Evolutionary conservation across 2,113 vertebrate species (phyloP).

Genomic region (Neodon shergylaensis): DNA sequence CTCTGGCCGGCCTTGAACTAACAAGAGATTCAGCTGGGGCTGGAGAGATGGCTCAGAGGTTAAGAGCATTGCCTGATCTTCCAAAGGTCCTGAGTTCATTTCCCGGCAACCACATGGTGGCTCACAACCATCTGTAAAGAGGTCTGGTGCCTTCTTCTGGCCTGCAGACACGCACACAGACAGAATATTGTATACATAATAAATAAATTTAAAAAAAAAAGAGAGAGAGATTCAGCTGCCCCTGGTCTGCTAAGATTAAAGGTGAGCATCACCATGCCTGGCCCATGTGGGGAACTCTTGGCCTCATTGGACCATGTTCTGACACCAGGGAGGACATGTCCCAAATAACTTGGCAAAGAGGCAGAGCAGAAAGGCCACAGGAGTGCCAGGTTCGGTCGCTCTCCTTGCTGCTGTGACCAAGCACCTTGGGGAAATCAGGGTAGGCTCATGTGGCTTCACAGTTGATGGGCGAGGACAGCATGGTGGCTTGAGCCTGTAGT

Average conservation of each 20-base stretch:
- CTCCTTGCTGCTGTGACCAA: not conserved
- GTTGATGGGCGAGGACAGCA: not conserved
- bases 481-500: not conserved
- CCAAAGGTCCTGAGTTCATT: too few species aligned
- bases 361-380: not conserved
- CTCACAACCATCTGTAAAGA: too few species aligned
- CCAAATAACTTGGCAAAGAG: not conserved
- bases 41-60: too few species aligned
- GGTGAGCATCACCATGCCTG: not conserved
- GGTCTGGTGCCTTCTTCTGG: too few species aligned
- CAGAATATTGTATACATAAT: too few species aligned
- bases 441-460: not conserved
- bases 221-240: not conserved
- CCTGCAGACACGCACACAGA: too few species aligned
- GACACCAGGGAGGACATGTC: not conserved
- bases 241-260: not conserved
- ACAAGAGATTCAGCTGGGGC: not conserved
- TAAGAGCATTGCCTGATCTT: too few species aligned
- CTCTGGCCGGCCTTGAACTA: not conserved
- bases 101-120: too few species aligned
- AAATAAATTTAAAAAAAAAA: too few species aligned
- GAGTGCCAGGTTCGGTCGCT: rapidly evolving
- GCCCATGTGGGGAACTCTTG: not conserved
- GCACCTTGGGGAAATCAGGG: not conserved
- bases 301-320: not conserved